Evolutionary conservation across 2,113 vertebrate genomes (phyloP), one percentile per base, ranked within the genome.

Genomic region (Marmota flaviventris): DNA sequence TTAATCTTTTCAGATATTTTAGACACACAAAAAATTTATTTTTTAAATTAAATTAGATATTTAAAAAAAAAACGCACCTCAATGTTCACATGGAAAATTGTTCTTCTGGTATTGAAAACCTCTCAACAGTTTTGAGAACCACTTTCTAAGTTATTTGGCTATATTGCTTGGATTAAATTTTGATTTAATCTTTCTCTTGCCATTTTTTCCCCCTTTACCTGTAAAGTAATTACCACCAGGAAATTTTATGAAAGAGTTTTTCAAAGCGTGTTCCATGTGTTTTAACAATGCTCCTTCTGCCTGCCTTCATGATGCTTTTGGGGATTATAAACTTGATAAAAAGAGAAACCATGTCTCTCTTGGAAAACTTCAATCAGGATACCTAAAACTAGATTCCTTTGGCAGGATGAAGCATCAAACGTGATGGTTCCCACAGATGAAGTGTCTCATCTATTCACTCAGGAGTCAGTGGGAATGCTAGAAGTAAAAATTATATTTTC

Each of bases 161-260:
- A 51, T 70, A 63, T 78, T 83, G 77, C 88, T 95, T 32, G 42
- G n/a, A 42, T 1, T 14, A 39, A 39, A 95, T 82, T 94, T 91
- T 97, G 34, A 95, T 91, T 95, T 95, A 91, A 91, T 85, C 77
- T 82, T 77, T 4, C 29, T 84, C 85, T 93, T 89, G 29, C n/a
- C 53, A 93, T 76, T 84, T 76, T 84, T 42, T 9, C 76, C 39
- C 29, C n/a, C 3, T 18, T 34, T n/a, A 93, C 34, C 77, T 97
- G 84, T 42, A 89, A 91, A 83, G 34, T 37, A 95, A 56, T 85
- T 82, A 85, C 42, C 63, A 70, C 78, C 70, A n/a, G 69, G 69
- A 76, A 85, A 39, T 72, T 82, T 94, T 93, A 94, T 91, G 84
- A 92, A 97, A 97, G 72, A 87, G 14, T 25, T 89, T 92, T 91